Conservation (phyloP, 2,113 vertebrate genomes). For the Callopanchax toddi region DNA sequence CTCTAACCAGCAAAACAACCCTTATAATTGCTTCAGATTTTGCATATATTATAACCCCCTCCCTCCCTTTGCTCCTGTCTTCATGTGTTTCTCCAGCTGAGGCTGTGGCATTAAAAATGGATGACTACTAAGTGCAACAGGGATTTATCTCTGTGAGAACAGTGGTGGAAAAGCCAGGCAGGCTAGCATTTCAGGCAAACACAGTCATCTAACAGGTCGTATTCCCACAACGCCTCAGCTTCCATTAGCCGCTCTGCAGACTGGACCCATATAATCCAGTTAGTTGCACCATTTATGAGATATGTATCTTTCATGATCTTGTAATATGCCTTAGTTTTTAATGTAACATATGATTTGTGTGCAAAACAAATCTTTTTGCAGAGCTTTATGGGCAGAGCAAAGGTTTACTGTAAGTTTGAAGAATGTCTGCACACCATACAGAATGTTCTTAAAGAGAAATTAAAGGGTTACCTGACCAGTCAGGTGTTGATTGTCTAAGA, state of each 20-base stretch:
- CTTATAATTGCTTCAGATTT: slow-evolving; percentile 39
- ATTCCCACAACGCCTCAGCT: slow-evolving; percentile 66
- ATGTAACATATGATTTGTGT: slow-evolving; percentile 14
- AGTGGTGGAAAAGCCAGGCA: slow-evolving; percentile 64
- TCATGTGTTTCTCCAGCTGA: slow-evolving; percentile 72
- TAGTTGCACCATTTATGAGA: slow-evolving; percentile 71
- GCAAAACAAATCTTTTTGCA: slow-evolving; percentile 20
- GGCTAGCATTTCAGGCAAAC: slow-evolving; percentile 67
- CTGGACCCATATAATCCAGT: slow-evolving; percentile 68
- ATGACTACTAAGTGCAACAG: slow-evolving; percentile 83
- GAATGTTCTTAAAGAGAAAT: too few relatives aligned
- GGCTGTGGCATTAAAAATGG: slow-evolving; percentile 80
- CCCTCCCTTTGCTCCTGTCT: slow-evolving; percentile 21
- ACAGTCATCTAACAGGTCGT: slow-evolving; percentile 65
- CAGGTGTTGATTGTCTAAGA: slow-evolving; percentile 14
- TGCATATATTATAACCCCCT: slow-evolving; percentile 13
- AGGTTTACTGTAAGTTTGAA: too few relatives aligned
- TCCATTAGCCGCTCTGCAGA: slow-evolving; percentile 73
- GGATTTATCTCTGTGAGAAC: slow-evolving; percentile 77
- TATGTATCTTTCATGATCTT: slow-evolving; percentile 72
- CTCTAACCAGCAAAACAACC: slow-evolving; percentile 23
- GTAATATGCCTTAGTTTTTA: slow-evolving; percentile 43
- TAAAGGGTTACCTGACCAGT: slow-evolving; percentile 10
- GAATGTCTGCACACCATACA: too few relatives aligned
- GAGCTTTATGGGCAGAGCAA: neutral